These are phyloP conservation scores for Andrena camellia DNA, from an alignment of 2,888 invertebrate genomes.

Conservation along the genomic window DNA sequence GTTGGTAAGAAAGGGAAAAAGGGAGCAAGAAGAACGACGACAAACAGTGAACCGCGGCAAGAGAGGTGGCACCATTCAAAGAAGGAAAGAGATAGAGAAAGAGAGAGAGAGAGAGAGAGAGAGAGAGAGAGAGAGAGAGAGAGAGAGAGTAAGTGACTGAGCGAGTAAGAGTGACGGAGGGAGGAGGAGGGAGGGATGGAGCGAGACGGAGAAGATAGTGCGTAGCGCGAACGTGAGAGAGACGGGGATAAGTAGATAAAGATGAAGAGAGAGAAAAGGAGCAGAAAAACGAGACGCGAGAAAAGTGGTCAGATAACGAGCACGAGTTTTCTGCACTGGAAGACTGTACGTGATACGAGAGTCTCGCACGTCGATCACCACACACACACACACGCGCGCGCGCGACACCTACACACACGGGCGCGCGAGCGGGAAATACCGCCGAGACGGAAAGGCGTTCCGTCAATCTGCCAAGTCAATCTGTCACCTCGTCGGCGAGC, in stretches of 20 bases:
- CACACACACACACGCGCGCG: slow-evolving; percentile 23
- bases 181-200: background rate
- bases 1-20: slow-evolving; percentile 30
- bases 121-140: background rate
- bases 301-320: slow-evolving; percentile 61
- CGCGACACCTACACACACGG: background rate
- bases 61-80: slow-evolving; percentile 13
- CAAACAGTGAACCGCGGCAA: slow-evolving; percentile 29
- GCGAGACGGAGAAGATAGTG: slow-evolving; percentile 34
- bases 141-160: background rate
- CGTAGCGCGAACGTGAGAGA: slow-evolving; percentile 10
- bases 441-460: slow-evolving; percentile 13
- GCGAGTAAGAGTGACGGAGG: too few species aligned
- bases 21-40: slow-evolving; percentile 23
- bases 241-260: background rate
- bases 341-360: slow-evolving; percentile 40
- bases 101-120: background rate
- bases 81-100: background rate
- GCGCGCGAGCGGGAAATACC: slow-evolving; percentile 21
- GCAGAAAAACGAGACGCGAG: slow-evolving; percentile 36
- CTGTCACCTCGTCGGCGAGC: slow-evolving; percentile 36
- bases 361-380: slow-evolving; percentile 54
- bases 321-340: slow-evolving; percentile 66
- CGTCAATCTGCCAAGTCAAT: slow-evolving; percentile 25
- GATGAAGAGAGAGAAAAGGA: slow-evolving; percentile 22